These are phyloP conservation scores for Yponomeuta evonymella DNA, from an alignment of 2,888 invertebrate species.

Conservation along the genomic window DNA sequence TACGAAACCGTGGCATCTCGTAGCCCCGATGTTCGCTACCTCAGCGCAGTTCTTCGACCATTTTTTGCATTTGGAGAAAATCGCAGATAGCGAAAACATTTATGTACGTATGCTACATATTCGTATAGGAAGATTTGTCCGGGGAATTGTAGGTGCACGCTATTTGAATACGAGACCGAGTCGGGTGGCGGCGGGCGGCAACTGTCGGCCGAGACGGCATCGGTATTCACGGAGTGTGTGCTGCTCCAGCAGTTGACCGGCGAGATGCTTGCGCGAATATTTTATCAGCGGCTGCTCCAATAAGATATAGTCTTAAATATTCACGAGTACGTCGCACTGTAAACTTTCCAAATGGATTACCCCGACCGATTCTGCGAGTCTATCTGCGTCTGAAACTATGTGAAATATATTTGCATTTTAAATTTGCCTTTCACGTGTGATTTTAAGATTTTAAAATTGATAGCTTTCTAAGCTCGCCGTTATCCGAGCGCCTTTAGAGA, in stretches of 20 bases:
- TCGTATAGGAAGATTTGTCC: slow-evolving; percentile 16
- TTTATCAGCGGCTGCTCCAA: slow-evolving; percentile 22
- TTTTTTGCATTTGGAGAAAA: background rate
- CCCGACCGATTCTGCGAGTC: slow-evolving; percentile 1
- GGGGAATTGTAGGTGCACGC: slow-evolving; percentile 20
- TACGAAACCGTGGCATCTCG: background rate
- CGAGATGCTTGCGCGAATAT: slow-evolving; percentile 20
- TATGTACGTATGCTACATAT: slow-evolving; percentile 5
- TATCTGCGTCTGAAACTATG: slow-evolving; percentile 11
- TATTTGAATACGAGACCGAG: slow-evolving; percentile 19
- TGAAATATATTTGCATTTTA: slow-evolving; percentile 16
- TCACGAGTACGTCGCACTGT: slow-evolving; percentile 19
- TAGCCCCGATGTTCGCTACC: background rate
- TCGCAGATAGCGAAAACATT: slow-evolving; percentile 4
- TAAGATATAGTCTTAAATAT: slow-evolving; percentile 23
- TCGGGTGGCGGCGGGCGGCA: background rate
- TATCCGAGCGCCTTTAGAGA: slow-evolving; percentile 4
- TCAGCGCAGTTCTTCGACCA: background rate
- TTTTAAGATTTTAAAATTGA: slow-evolving; percentile 10
- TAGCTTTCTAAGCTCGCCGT: slow-evolving; percentile 5
- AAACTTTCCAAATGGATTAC: slow-evolving; percentile 22
- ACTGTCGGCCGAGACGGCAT: slow-evolving; percentile 8
- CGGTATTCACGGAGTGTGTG: slow-evolving; percentile 19
- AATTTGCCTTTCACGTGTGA: slow-evolving; percentile 14
- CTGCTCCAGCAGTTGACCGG: slow-evolving; percentile 16